phyloP scores from a whole-genome alignment of 2,797 vertebrate genomes.

The Silurus aristotelis region DNA sequence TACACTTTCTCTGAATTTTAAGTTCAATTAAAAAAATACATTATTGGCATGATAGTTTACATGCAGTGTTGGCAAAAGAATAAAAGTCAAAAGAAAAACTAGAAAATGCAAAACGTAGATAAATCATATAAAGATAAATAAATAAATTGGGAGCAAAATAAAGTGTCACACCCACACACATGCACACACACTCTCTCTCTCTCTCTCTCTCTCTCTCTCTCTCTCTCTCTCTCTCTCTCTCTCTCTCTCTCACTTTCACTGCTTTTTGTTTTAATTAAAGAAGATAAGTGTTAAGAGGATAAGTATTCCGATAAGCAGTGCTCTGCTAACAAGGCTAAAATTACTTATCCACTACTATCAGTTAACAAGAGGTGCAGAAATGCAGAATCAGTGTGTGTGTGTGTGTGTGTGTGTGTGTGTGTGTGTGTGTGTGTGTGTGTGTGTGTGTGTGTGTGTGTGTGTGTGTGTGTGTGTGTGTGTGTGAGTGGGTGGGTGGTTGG shows the following conservation, averaged over 20 bases:
- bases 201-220: not conserved
- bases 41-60: too few relatives aligned
- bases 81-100: too few relatives aligned
- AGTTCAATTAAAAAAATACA: too few relatives aligned
- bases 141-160: too few relatives aligned
- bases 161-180: too few relatives aligned
- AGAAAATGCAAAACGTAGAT: too few relatives aligned
- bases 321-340: slow-evolving; percentile 40
- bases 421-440: not conserved
- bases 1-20: not conserved
- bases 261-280: slow-evolving; percentile 41
- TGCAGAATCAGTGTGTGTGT: slow-evolving; percentile 1
- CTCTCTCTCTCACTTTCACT: not conserved
- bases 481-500: not conserved
- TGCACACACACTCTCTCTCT: not conserved
- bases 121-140: too few relatives aligned
- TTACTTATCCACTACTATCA: not conserved
- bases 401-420: slow-evolving; percentile 6
- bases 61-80: too few relatives aligned
- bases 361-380: not conserved
- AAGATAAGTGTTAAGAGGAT: too few relatives aligned
- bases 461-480: not conserved
- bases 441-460: not conserved
- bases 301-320: slow-evolving; percentile 39
- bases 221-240: not conserved